Base-by-base conservation (phyloP, 2,797 vertebrate genomes). In the Sebastes diaconus region DNA sequence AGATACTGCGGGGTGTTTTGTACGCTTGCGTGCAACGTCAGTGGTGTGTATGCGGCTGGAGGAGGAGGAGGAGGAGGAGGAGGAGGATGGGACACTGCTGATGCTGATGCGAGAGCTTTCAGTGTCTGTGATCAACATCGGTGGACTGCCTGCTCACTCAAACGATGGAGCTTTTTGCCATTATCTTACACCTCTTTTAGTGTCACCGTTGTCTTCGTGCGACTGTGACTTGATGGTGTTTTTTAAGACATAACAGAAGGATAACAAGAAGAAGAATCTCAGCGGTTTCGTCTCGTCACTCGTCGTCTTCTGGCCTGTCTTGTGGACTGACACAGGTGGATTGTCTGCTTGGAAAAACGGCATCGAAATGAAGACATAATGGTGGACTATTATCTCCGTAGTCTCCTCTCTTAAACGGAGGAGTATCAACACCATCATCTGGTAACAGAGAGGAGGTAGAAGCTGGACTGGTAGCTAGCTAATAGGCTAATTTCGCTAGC, bases 21-120 rank as follows among this genome's bases (percentile, higher is more conserved):
- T 95, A 89, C 94, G 94, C 93, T 55, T 94, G 93, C 94, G 94
- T 93, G 89, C 87, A 82, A 94, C 94, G 94, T 95, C 94, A 94
- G 80, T 8, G 75, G 85, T 34, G 86, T 85, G 92, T 92, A 80
- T 92, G 94, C 93, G 90, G 94, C 93, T 92, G 92, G 91, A 90
- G 88, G 90, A 90, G 88, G 90, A 36, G 34, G 90, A 32, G 30
- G 88, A 83, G 80, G 73, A 52, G 87, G 88, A 34, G 79, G 80
- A 58, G 85, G 84, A 88, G 88, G 90, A 90, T 79, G 87, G 86
- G 85, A 83, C 93, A 63, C 81, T 88, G 92, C 91, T 94, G 94
- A 94, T 95, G 94, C 94, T 95, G 94, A 94, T 94, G 94, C 90
- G 93, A 94, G 93, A 92, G 90, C 90, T 82, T 83, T 91, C 91